Base-by-base conservation (phyloP, 2,888 invertebrate species). In the Osmoderma eremita region DNA sequence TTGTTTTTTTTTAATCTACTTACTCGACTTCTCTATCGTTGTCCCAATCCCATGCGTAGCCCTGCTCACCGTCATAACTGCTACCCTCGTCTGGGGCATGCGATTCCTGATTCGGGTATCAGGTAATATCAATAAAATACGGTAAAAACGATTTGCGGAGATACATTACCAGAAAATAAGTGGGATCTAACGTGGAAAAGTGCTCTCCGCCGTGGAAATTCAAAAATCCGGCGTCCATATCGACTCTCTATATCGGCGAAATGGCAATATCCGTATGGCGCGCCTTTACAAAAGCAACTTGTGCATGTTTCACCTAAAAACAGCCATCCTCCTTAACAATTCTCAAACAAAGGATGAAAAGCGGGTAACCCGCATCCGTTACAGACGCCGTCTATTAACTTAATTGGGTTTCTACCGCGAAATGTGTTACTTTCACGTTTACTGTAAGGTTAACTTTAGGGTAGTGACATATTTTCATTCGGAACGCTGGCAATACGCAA, bases 121-220 rank as follows among this genome's bases (percentile, higher is more conserved):
- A 41, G 10, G 45, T 51, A 30, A 51, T 42, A 17, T 50, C 30
- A 63, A 18, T 50, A 39, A 8, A 22, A 49, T 15, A 24, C 17
- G 17, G 12, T 42, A 64, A 53, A 53, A 17, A n/a, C 13, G 10
- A 41, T 30, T 56, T 41, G 8, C 15, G 38, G 6, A 10, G 17
- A 17, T 5, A 49, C 17, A 69, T 67, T 71, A 74, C 74, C 63
- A 73, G 61, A 61, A 72, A 74, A 68, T 72, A 72, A 12, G 72
- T 70, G 30, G 73, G 70, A 10, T 71, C 71, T 45, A 75, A 70
- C 12, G 75, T 75, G 58, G 82, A 78, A 77, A 85, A 85, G 70
- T 83, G 83, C 78, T 84, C 84, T 75, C 81, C 84, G 78, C 84
- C 83, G 70, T 83, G 81, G 73, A 84, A 83, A 78, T 82, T 83